Evolutionary conservation across 2,113 vertebrate genomes (phyloP), one percentile per base, ranked within the genome.

Genomic region (Psittacus erithacus): DNA sequence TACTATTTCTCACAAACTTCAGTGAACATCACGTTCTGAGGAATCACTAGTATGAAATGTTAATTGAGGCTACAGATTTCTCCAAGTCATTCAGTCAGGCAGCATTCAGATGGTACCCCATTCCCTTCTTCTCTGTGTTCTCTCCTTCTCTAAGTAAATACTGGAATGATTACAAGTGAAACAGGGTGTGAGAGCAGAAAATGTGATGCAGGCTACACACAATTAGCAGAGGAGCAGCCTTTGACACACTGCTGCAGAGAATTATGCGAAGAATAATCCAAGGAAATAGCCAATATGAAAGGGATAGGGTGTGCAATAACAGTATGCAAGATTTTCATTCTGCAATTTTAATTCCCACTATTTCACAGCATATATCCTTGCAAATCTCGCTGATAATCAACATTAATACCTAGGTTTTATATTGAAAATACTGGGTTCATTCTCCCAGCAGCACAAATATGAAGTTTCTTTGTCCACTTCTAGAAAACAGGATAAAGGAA

Each of bases 381-480:
- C 53, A 86, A 88, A 68, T 38, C 35, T 52, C 62, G 20, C 69
- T 59, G 44, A 79, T 64, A 86, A 71, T 68, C 80, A 71, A 80
- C 33, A 28, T 18, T 25, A 75, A 46, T 47, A 35, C 15, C 52
- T 71, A 16, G 15, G 8, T 63, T 75, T 70, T 25, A 59, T 69
- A 65, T 12, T 71, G 60, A 87, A 88, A 90, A 88, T 10, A 14
- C 63, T 2, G 33, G 41, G 10, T 81, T 93, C 90, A 46, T 80
- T 83, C 88, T 90, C 50, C 47, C 44, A 69, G 44, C 50, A 90
- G 81, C 88, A 96, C 12, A 11, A 88, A 93, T 47, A 85, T 85
- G 49, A 95, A 90, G 77, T 67, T 97, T 94, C 92, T 89, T 88
- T 88, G 29, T 85, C 93, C 29, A 38, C 90, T 84, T 97, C 96